phyloP scores from a whole-genome alignment of 2,888 invertebrate genomes.

The Falcaria lacertinaria region DNA sequence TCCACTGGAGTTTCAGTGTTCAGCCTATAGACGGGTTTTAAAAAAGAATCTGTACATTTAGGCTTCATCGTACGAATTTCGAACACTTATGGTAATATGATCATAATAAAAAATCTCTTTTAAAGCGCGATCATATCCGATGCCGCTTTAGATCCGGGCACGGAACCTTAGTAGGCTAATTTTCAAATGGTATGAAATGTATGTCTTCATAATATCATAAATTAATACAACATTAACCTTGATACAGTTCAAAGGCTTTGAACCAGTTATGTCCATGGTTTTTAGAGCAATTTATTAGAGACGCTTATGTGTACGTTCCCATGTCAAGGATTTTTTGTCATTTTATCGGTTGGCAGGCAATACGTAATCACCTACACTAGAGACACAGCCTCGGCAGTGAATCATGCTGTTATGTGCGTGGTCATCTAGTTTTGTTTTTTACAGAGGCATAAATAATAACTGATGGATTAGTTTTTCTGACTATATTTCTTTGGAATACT shows the following conservation, averaged over 20 bases:
- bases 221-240: slow-evolving; percentile 39
- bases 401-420: slow-evolving; percentile 25
- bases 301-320: slow-evolving; percentile 37
- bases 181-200: too few species aligned
- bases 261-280: slow-evolving; percentile 35
- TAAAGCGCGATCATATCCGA: too few species aligned
- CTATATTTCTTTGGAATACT: not conserved
- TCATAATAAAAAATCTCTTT: too few species aligned
- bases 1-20: too few species aligned
- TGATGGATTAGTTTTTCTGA: not conserved
- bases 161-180: too few species aligned
- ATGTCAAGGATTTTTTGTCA: slow-evolving; percentile 50
- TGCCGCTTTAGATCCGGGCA: too few species aligned
- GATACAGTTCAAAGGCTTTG: slow-evolving; percentile 60
- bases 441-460: slow-evolving; percentile 4
- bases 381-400: slow-evolving; percentile 25
- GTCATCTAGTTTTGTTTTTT: slow-evolving; percentile 27
- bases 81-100: too few species aligned
- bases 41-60: too few species aligned
- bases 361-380: slow-evolving; percentile 12
- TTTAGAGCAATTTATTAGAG: slow-evolving; percentile 41
- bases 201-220: too few species aligned
- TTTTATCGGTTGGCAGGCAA: slow-evolving; percentile 24
- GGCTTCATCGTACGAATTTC: too few species aligned
- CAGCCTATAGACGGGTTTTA: too few species aligned